A percentile compares a stretch with the other conserved stretches of the same genome.
These are phyloP conservation scores for Melanotus villosus DNA, from an alignment of 2,888 invertebrate genomes.

Conservation along the genomic window DNA sequence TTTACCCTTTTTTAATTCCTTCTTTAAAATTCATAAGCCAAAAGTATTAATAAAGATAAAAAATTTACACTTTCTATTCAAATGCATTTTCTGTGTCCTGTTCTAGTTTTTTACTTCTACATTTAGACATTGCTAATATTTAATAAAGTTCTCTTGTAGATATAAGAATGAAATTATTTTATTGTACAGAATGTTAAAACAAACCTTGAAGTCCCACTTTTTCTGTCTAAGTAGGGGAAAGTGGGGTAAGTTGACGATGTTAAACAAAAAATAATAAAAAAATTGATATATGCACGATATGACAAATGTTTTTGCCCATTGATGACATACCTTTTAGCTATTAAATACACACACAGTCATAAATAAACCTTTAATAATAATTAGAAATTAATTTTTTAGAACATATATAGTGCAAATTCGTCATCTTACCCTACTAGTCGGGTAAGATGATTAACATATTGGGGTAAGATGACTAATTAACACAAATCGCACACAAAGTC, in stretches of 20 bases:
- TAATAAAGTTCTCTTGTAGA: no score
- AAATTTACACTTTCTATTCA: no score
- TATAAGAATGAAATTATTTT: no score
- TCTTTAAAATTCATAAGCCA: no score
- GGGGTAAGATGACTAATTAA: background rate
- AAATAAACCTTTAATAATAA: background rate
- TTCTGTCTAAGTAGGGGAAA: background rate
- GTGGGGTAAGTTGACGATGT: background rate
- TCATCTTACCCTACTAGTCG: background rate
- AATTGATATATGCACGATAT: background rate
- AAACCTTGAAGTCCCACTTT: no score
- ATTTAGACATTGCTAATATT: no score
- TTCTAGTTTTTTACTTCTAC: no score
- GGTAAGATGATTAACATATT: background rate
- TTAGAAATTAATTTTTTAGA: background rate
- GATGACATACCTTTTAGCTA: background rate
- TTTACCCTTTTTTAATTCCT: no score
- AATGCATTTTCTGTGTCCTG: no score
- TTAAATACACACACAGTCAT: background rate
- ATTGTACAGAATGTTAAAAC: no score
- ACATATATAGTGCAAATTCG: background rate
- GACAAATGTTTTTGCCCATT: background rate
- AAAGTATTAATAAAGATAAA: no score
- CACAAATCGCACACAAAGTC: background rate
- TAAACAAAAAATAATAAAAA: background rate